These are phyloP conservation scores for Galeopterus variegatus DNA, from an alignment of 2,113 vertebrate genomes.

Conservation along the genomic window DNA sequence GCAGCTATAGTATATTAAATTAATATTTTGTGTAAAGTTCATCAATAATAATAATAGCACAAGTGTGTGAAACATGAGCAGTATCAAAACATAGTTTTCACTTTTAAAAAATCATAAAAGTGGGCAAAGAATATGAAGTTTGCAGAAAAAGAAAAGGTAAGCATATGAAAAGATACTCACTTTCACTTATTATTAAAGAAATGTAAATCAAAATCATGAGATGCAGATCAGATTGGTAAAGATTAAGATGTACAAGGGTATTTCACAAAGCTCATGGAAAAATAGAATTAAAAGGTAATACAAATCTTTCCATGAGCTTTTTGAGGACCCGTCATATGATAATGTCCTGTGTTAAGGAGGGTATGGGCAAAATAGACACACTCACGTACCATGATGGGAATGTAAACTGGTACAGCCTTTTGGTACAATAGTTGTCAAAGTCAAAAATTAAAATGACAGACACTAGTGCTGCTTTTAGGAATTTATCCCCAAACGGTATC, in stretches of 20 bases:
- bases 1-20: not conserved
- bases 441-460: not conserved
- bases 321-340: no score
- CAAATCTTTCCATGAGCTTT: no score
- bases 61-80: not conserved
- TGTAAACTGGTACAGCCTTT: not conserved
- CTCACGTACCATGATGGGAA: not conserved
- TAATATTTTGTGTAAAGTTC: not conserved
- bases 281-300: no score
- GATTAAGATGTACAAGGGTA: not conserved
- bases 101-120: not conserved
- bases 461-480: not conserved
- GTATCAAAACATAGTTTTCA: constrained; percentile 11
- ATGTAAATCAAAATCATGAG: not conserved
- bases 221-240: not conserved
- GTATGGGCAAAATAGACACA: not conserved
- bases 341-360: not conserved
- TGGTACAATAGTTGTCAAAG: not conserved
- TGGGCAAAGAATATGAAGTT: not conserved
- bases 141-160: constrained; percentile 22
- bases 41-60: not conserved
- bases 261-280: no score
- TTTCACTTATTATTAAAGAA: not conserved
- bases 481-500: not conserved
- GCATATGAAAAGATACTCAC: not conserved